These are phyloP conservation scores for Acrobeloides nanus DNA, from an alignment of 2,888 invertebrate genomes.

Conservation along the genomic window DNA sequence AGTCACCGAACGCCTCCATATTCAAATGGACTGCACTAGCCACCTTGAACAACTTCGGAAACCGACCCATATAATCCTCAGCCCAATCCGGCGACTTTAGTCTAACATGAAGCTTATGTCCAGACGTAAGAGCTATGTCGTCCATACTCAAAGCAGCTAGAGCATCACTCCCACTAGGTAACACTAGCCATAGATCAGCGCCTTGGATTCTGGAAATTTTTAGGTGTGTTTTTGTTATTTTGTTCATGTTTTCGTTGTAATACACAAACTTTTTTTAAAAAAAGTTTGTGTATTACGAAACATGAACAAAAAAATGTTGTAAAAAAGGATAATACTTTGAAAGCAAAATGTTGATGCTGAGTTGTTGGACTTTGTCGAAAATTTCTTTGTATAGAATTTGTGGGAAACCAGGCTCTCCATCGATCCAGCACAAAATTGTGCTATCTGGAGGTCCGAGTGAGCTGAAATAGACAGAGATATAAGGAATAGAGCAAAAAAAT, in stretches of 20 bases:
- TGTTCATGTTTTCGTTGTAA: not conserved
- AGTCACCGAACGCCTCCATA: not conserved
- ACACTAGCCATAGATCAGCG: conserved; percentile 81
- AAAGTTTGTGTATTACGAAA: not conserved
- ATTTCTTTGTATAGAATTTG: conserved; percentile 29
- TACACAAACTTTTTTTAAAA: conserved; percentile 7
- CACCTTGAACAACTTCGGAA: conserved; percentile 6
- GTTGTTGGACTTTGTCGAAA: conserved; percentile 39
- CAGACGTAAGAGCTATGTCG: conserved; percentile 31
- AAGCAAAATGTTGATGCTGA: conserved; percentile 36
- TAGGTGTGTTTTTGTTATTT: not conserved
- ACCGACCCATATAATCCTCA: conserved; percentile 6
- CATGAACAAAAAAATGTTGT: not conserved
- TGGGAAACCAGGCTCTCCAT: conserved; percentile 32
- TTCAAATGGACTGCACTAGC: conserved; percentile 1
- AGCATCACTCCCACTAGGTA: conserved; percentile 80
- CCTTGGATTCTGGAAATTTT: conserved; percentile 66
- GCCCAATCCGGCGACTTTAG: conserved; percentile 33
- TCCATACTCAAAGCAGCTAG: conserved; percentile 60
- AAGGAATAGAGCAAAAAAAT: not conserved
- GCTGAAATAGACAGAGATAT: conserved; percentile 32
- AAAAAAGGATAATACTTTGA: conserved; percentile 36
- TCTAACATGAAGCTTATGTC: conserved; percentile 27
- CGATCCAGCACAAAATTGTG: conserved; percentile 70
- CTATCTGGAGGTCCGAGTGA: conserved; percentile 84